Percentiles rank a stretch among this genome's conserved stretches.
phyloP scores from a whole-genome alignment of 2,797 vertebrate species.

The Malurus splendens region DNA sequence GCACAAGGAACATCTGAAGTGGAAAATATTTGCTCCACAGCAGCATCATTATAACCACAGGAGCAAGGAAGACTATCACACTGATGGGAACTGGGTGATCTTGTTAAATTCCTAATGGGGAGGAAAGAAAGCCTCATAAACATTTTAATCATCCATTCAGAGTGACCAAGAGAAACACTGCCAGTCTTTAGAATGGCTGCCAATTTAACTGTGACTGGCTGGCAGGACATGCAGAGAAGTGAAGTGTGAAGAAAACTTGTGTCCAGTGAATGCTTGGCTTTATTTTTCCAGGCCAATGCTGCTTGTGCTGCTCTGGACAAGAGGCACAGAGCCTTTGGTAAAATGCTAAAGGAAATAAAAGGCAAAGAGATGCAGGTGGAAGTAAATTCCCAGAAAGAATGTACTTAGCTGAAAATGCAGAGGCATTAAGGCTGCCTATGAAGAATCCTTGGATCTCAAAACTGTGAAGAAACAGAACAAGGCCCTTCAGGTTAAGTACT shows the following conservation, averaged over 20 bases:
- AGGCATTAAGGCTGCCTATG: constrained; percentile 65
- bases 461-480: constrained; percentile 67
- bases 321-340: constrained; percentile 74
- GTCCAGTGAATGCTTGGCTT: not conserved
- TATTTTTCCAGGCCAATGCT: constrained; percentile 64
- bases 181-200: constrained; percentile 6
- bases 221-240: not conserved
- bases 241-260: not conserved
- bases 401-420: constrained; percentile 74
- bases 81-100: constrained; percentile 42
- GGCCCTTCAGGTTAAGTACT: constrained; percentile 53
- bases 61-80: not conserved
- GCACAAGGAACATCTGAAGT: constrained; percentile 27
- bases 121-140: constrained; percentile 40
- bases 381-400: constrained; percentile 73
- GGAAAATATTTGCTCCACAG: constrained; percentile 45
- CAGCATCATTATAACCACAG: constrained; percentile 30
- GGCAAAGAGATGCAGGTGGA: constrained; percentile 73
- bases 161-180: constrained; percentile 24
- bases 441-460: constrained; percentile 72
- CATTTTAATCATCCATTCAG: constrained; percentile 49
- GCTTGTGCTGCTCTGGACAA: constrained; percentile 75
- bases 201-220: constrained; percentile 16
- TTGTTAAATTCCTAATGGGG: constrained; percentile 46
- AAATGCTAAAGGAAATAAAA: constrained; percentile 76